Evolutionary conservation across 2,888 invertebrate genomes (phyloP).

Genomic region (Philopedon plagiatum): DNA sequence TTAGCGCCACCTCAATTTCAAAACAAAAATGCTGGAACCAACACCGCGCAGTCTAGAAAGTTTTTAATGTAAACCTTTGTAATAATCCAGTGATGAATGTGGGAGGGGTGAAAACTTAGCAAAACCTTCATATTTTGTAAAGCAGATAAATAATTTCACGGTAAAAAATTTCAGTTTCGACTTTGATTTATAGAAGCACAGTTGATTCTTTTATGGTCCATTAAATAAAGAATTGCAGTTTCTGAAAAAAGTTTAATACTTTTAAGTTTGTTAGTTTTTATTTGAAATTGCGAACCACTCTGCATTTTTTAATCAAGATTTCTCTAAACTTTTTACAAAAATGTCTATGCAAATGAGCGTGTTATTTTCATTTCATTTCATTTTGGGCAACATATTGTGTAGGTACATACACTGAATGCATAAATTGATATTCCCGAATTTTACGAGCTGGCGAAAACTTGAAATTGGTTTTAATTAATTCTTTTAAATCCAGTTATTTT

Average conservation of each 20-base stretch:
- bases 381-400: no score
- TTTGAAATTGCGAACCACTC: no score
- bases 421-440: no score
- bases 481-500: no score
- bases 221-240: not conserved
- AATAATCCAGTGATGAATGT: slow-evolving; percentile 7
- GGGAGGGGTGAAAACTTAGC: slow-evolving; percentile 3
- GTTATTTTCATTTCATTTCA: no score
- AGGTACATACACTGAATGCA: no score
- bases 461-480: no score
- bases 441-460: no score
- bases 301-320: no score
- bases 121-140: slow-evolving; percentile 14
- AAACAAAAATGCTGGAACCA: slow-evolving; percentile 13
- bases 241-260: not conserved
- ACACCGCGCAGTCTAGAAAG: slow-evolving; percentile 31
- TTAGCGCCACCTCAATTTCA: not conserved
- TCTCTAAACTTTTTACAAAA: no score
- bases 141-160: slow-evolving; percentile 1
- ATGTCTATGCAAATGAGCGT: no score
- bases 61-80: slow-evolving; percentile 19
- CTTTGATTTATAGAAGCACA: slow-evolving; percentile 15
- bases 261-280: no score
- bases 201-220: not conserved
- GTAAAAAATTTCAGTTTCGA: not conserved